Evolutionary conservation across 2,888 invertebrate genomes (phyloP).

Genomic region (Loripinus fragilis): DNA sequence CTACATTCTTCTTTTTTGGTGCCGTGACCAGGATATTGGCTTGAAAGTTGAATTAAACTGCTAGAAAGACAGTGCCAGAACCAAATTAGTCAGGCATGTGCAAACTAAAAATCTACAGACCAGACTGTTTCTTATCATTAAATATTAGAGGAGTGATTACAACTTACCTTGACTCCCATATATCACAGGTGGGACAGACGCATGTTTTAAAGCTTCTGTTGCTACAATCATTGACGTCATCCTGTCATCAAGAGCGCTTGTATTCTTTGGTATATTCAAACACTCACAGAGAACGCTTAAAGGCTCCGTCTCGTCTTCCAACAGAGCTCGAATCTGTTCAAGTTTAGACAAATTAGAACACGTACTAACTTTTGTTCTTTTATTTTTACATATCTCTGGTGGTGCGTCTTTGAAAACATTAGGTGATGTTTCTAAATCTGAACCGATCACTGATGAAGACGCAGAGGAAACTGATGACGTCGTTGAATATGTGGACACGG

Average conservation of each 20-base stretch:
- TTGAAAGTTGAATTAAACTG: no score
- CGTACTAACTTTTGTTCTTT: no score
- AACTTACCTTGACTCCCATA: background rate
- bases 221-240: constrained; percentile 46
- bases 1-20: no score
- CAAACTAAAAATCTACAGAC: no score
- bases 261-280: constrained; percentile 47
- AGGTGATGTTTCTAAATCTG: background rate
- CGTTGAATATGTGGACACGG: background rate
- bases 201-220: constrained; percentile 35
- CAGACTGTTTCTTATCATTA: no score
- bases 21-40: no score
- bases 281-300: constrained; percentile 46
- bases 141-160: no score
- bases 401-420: background rate
- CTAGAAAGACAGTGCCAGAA: no score
- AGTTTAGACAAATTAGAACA: constrained; percentile 24
- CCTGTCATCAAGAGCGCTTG: constrained; percentile 39
- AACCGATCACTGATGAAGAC: background rate
- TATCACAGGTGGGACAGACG: background rate
- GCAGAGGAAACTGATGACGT: background rate
- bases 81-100: no score
- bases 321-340: constrained; percentile 45
- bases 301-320: constrained; percentile 50
- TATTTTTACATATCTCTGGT: background rate